Evolutionary conservation across 2,888 invertebrate species (phyloP).

Genomic region (Chrysomela aeneicollis): DNA sequence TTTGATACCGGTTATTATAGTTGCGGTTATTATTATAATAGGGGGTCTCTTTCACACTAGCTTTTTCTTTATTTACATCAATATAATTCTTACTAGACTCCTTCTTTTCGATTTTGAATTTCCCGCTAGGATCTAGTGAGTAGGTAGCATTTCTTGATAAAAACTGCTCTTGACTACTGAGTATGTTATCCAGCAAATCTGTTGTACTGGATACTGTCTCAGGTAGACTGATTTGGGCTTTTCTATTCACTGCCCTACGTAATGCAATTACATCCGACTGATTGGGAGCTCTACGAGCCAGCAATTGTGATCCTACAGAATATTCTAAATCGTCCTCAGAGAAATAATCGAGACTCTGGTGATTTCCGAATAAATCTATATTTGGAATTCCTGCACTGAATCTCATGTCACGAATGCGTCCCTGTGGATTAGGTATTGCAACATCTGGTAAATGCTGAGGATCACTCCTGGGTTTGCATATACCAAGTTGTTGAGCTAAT

Average conservation of each 20-base stretch:
- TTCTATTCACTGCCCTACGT: slow-evolving; percentile 59
- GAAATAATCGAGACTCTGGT: slow-evolving; percentile 76
- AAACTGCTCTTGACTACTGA: slow-evolving; percentile 75
- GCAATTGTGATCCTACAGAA: slow-evolving; percentile 36
- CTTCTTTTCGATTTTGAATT: slow-evolving; percentile 63
- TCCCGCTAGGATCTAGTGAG: slow-evolving; percentile 70
- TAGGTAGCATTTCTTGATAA: slow-evolving; percentile 71
- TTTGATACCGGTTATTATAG: slow-evolving; percentile 26
- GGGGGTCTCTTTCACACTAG: slow-evolving; percentile 28
- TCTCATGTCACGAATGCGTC: slow-evolving; percentile 44
- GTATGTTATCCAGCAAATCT: slow-evolving; percentile 74
- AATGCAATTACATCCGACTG: slow-evolving; percentile 57
- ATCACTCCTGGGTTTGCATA: slow-evolving; percentile 56
- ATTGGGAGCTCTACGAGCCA: slow-evolving; percentile 59
- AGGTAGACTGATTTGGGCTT: slow-evolving; percentile 57
- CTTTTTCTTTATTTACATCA: slow-evolving; percentile 33
- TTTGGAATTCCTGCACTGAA: slow-evolving; percentile 64
- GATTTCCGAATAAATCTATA: slow-evolving; percentile 72
- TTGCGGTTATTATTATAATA: slow-evolving; percentile 30
- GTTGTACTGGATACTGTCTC: slow-evolving; percentile 59
- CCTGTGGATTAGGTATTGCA: slow-evolving; percentile 40
- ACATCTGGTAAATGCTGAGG: slow-evolving; percentile 57
- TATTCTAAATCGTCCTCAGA: slow-evolving; percentile 52
- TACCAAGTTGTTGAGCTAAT: slow-evolving; percentile 64
- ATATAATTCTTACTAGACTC: slow-evolving; percentile 24